A percentile compares a stretch with the other conserved stretches of the same genome.
These are phyloP conservation scores for Neopipo cinnamomea DNA, from an alignment of 2,113 vertebrate genomes.

Conservation along the genomic window DNA sequence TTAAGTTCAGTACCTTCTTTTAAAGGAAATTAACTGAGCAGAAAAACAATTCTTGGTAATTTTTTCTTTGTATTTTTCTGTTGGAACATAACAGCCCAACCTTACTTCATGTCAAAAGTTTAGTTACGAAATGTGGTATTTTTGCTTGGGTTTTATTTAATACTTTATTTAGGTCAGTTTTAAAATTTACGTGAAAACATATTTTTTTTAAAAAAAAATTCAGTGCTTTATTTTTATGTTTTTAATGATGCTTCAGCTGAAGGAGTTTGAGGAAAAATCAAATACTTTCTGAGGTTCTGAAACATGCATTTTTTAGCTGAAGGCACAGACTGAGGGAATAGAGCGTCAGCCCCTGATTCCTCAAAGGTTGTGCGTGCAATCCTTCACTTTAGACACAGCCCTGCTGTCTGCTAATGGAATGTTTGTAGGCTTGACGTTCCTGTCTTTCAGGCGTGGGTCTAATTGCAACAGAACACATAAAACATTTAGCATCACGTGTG, in stretches of 20 bases:
- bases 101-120: not conserved
- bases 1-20: not conserved
- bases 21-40: not conserved
- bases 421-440: not conserved
- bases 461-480: not conserved
- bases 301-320: not conserved
- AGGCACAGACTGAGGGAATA: not conserved
- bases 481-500: not conserved
- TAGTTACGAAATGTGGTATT: not conserved
- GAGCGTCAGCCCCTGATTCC: not conserved
- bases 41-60: not conserved
- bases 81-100: not conserved
- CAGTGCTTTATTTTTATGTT: not conserved
- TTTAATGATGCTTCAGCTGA: not conserved
- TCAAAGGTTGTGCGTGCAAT: rapidly evolving
- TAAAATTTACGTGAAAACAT: not conserved
- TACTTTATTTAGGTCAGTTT: not conserved
- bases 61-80: not conserved
- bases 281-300: not conserved
- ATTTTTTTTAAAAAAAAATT: not conserved
- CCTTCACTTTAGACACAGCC: not conserved
- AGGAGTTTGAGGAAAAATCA: not conserved
- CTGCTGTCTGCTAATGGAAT: not conserved
- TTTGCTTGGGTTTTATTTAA: not conserved
- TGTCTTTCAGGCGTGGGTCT: not conserved